Percentiles rank a stretch among this genome's conserved stretches.
These are phyloP conservation scores for Limnodromus scolopaceus DNA, from an alignment of 2,797 vertebrate species.

Conservation along the genomic window DNA sequence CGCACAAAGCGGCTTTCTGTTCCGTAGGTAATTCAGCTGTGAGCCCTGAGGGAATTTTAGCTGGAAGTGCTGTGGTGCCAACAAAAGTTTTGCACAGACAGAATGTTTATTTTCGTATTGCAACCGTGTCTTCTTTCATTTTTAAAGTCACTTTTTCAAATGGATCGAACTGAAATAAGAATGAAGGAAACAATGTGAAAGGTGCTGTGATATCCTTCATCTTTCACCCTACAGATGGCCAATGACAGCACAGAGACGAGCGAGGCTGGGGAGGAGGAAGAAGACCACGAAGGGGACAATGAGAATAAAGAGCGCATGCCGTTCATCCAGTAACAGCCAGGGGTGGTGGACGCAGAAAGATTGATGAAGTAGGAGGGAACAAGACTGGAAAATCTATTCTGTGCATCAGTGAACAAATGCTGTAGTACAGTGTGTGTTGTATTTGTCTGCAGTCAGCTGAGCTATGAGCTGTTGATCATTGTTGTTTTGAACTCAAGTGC, in stretches of 20 bases:
- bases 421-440: conserved; percentile 87
- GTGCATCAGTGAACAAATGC: conserved; percentile 83
- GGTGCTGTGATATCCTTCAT: background rate
- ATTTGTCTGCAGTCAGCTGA: conserved; percentile 85
- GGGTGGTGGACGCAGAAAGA: background rate
- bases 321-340: conserved; percentile 90
- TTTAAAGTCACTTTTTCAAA: background rate
- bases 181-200: background rate
- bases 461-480: conserved; percentile 81
- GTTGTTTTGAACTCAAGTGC: conserved; percentile 86
- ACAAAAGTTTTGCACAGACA: background rate
- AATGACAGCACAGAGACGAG: conserved; percentile 99
- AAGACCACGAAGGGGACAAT: conserved; percentile 95
- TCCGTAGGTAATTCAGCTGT: rapidly evolving
- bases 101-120: background rate
- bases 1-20: background rate
- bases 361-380: conserved; percentile 61
- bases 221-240: conserved; percentile 88
- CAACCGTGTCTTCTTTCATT: background rate
- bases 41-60: background rate
- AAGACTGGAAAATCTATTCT: conserved; percentile 74
- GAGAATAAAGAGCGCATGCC: conserved; percentile 98
- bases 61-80: background rate
- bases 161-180: background rate
- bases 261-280: conserved; percentile 97